These are phyloP conservation scores for Hystrix cristata DNA, from an alignment of 2,113 vertebrate genomes.

Conservation along the genomic window DNA sequence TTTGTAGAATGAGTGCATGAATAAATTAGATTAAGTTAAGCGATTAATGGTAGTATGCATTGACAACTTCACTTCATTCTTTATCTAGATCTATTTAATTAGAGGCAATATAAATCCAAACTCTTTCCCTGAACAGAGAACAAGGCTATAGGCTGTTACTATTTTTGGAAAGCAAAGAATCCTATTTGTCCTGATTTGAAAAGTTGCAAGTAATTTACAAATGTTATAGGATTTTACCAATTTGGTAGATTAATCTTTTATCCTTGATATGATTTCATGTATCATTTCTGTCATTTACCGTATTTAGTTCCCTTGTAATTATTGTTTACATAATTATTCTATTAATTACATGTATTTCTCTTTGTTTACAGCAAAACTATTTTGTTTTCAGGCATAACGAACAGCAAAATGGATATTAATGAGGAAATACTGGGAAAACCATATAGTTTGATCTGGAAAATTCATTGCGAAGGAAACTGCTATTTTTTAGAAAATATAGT, in stretches of 20 bases:
- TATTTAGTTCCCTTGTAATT: neutral
- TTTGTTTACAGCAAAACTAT: neutral
- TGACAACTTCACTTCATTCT: neutral
- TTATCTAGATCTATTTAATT: neutral
- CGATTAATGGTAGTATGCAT: neutral
- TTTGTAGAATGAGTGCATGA: neutral
- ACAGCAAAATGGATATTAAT: slow-evolving; percentile 58
- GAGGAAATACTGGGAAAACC: slow-evolving; percentile 56
- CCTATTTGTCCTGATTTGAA: neutral
- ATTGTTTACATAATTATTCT: neutral
- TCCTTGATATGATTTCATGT: fast-evolving
- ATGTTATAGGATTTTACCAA: fast-evolving
- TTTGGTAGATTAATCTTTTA: neutral
- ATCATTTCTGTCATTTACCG: neutral
- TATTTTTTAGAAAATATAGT: slow-evolving; percentile 73
- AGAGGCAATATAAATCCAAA: neutral
- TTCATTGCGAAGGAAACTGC: neutral
- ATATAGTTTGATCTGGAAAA: slow-evolving; percentile 33
- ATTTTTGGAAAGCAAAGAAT: neutral
- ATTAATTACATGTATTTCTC: slow-evolving; percentile 53
- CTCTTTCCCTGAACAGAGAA: neutral
- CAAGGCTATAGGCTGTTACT: fast-evolving
- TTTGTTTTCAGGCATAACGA: neutral
- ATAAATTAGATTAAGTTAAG: neutral
- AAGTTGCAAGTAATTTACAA: fast-evolving